A percentile compares a stretch with the other conserved stretches of the same genome.
Evolutionary conservation across 2,113 vertebrate genomes (phyloP).

Genomic region (Syrrhaptes paradoxus): DNA sequence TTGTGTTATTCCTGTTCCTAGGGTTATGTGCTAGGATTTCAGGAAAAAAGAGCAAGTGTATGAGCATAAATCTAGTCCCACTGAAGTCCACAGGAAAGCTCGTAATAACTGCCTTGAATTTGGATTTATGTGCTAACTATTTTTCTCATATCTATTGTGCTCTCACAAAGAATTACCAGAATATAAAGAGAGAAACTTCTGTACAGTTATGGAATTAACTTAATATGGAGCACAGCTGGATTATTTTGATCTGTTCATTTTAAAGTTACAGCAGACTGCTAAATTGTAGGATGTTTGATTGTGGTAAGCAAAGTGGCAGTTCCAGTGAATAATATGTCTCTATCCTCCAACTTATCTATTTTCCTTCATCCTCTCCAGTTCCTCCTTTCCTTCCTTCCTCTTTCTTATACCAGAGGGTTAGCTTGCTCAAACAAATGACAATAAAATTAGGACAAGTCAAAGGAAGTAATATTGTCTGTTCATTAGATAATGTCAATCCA

Average conservation of each 20-base stretch:
- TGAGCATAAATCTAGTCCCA: neutral
- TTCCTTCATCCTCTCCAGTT: neutral
- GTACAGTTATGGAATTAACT: neutral
- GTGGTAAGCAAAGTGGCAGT: neutral
- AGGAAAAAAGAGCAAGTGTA: neutral
- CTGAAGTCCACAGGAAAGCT: neutral
- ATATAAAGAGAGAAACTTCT: neutral
- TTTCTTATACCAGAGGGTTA: neutral
- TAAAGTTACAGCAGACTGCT: neutral
- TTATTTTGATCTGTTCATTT: neutral
- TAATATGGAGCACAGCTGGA: neutral
- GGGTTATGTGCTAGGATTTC: neutral
- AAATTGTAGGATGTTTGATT: neutral
- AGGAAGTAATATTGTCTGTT: conserved; percentile 13
- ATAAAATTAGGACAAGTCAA: conserved; percentile 10
- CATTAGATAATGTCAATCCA: conserved; percentile 24
- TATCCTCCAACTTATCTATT: neutral
- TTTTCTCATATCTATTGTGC: neutral
- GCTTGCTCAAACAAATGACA: neutral
- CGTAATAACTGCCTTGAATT: neutral
- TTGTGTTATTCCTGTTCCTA: neutral
- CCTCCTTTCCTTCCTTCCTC: neutral
- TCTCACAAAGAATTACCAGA: neutral
- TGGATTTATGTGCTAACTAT: neutral
- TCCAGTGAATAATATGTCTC: neutral